Percentiles rank a stretch among this genome's conserved stretches.
Conservation (phyloP, 2,888 invertebrate species). For the Notodonta dromedarius region DNA sequence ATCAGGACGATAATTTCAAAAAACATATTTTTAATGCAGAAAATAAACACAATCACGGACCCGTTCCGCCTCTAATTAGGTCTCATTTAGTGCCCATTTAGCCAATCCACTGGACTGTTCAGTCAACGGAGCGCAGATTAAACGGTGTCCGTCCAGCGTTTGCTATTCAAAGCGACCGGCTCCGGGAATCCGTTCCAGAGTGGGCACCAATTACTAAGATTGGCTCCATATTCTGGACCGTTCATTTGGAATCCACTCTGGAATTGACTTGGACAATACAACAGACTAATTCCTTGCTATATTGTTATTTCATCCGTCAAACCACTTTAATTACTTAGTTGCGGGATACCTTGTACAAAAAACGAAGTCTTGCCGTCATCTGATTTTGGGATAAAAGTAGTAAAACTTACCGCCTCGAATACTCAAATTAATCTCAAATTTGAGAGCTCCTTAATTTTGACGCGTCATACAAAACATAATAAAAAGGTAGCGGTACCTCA, state of each 20-base stretch:
- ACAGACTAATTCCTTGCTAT: too few species aligned
- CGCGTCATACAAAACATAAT: too few species aligned
- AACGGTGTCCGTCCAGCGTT: constrained; percentile 8
- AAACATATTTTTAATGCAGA: not conserved
- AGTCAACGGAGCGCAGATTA: constrained; percentile 18
- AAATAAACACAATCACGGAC: constrained; percentile 32
- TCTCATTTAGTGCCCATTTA: constrained; percentile 4
- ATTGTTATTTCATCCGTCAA: too few species aligned
- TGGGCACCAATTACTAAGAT: constrained; percentile 20
- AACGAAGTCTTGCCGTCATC: too few species aligned
- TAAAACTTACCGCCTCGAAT: too few species aligned
- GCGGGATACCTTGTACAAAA: too few species aligned
- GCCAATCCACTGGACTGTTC: constrained; percentile 3
- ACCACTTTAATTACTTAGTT: too few species aligned
- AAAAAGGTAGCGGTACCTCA: too few species aligned
- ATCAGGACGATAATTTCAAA: too few species aligned
- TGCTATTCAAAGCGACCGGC: constrained; percentile 16
- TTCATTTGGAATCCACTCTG: not conserved
- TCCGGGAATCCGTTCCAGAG: constrained; percentile 1
- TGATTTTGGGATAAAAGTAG: too few species aligned
- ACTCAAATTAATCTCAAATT: too few species aligned
- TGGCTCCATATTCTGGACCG: constrained; percentile 3
- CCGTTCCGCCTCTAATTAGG: not conserved
- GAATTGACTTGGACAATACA: not conserved
- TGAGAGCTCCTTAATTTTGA: too few species aligned